Base-by-base conservation (phyloP, 2,888 invertebrate species). In the Tigriopus californicus region DNA sequence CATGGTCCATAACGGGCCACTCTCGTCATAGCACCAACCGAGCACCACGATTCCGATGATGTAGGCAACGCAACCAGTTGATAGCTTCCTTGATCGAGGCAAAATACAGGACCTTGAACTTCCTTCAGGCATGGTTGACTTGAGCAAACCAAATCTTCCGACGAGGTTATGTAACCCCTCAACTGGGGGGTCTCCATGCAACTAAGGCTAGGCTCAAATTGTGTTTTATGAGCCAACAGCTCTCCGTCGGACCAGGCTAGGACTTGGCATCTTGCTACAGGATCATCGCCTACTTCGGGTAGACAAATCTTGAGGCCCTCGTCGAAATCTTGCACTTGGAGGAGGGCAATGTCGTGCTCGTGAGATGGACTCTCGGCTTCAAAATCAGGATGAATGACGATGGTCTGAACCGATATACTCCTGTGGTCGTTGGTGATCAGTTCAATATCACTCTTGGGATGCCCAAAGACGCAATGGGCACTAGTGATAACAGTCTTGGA, bases 311-410 rank as follows among this genome's bases (percentile, higher is more conserved):
- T 25, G 11, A 25, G 52, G 24, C 25, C 15, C 33, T 18, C 44
- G 41, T 33, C 33, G 1, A 56, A 10, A 46, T 44, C 56, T 20
- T 46, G 42, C 20, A 56, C n/a, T 44, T 56, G 42, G 15, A 56
- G n/a, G 10, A 56, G 22, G n/a, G 56, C 56, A 22, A 56, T 46
- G 20, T 56, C 56, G 44, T 56, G 44, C n/a, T 44, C 22, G 24
- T 41, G 44, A n/a, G 44, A 12, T 20, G 56, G 46, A 56, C 44
- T 44, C 11, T 33, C 44, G 10, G 15, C n/a, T 41, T 25, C 33
- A 46, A 20, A 56, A 13, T 44, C 42, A 2, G 56, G 56, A 46
- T 56, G 56, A 20, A 56, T 12, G 33, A 56, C 44, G 11, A 56
- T 56, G 25, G 42, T 54, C 33, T 56, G 18, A 13, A 46, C 44